phyloP scores from a whole-genome alignment of 2,113 vertebrate species.

The Leptobrachium ailaonicum region DNA sequence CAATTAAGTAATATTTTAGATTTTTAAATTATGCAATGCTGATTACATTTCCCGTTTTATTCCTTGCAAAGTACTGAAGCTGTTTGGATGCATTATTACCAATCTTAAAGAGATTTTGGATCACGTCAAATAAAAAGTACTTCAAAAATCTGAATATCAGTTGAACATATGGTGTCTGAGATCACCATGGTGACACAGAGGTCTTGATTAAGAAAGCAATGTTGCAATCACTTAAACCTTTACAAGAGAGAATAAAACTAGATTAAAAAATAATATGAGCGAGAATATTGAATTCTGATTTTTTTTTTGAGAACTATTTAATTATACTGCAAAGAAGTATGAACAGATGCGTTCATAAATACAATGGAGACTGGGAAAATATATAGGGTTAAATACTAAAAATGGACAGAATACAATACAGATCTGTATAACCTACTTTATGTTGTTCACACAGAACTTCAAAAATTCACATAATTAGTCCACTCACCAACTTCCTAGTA shows the following conservation, averaged over 20 bases:
- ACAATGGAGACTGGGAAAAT: too few species aligned
- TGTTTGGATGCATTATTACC: too few species aligned
- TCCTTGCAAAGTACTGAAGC: too few species aligned
- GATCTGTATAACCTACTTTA: neutral
- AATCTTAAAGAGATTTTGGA: neutral
- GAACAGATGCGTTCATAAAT: too few species aligned
- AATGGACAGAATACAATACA: conserved; percentile 1
- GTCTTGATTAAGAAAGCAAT: conserved; percentile 23
- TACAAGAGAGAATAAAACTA: neutral
- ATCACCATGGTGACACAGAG: conserved; percentile 22
- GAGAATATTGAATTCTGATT: too few species aligned
- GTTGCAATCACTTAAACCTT: conserved; percentile 31
- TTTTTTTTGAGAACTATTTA: too few species aligned
- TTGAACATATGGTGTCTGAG: neutral
- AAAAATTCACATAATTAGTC: too few species aligned
- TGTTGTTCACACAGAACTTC: conserved; percentile 10
- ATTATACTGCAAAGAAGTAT: too few species aligned
- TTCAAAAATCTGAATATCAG: conserved; percentile 5
- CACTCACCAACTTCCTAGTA: neutral
- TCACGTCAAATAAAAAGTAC: neutral
- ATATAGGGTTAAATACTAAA: too few species aligned
- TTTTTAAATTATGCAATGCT: too few species aligned
- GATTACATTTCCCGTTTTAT: too few species aligned
- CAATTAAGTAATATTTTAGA: too few species aligned
- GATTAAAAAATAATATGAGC: neutral